phyloP scores from a whole-genome alignment of 2,888 invertebrate species.

The Caenorhabditis uteleia region DNA sequence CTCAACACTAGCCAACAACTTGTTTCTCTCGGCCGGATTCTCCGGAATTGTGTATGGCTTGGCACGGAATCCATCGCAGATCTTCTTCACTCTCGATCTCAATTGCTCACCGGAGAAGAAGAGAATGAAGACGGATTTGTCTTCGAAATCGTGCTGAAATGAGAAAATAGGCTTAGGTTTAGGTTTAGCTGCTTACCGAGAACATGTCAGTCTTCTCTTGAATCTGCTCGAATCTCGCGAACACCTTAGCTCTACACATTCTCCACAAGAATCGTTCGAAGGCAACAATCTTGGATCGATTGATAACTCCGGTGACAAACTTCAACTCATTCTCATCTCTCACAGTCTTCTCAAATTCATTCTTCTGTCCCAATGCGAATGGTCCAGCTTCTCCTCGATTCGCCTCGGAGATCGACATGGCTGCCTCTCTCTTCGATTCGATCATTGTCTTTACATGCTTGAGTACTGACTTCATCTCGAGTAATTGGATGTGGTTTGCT shows the following conservation, averaged over 20 bases:
- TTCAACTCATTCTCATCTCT: conserved; percentile 52
- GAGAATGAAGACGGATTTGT: conserved; percentile 88
- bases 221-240: conserved; percentile 55
- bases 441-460: conserved; percentile 51
- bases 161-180: neutral
- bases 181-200: conserved; percentile 15
- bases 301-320: conserved; percentile 95
- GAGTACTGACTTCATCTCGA: conserved; percentile 61
- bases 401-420: conserved; percentile 60
- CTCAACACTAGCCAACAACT: conserved; percentile 93
- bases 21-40: conserved; percentile 88
- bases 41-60: conserved; percentile 92
- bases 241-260: conserved; percentile 88
- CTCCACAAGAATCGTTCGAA: conserved; percentile 98
- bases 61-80: conserved; percentile 96
- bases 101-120: conserved; percentile 89
- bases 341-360: conserved; percentile 43
- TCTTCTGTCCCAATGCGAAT: conserved; percentile 31
- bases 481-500: conserved; percentile 55
- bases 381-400: conserved; percentile 50
- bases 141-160: conserved; percentile 77
- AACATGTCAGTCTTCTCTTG: conserved; percentile 42
- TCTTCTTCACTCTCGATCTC: conserved; percentile 92
- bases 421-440: conserved; percentile 53
- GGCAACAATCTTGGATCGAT: conserved; percentile 87